Base-by-base conservation (phyloP, 2,888 invertebrate genomes). In the Melieria crassipennis region DNA sequence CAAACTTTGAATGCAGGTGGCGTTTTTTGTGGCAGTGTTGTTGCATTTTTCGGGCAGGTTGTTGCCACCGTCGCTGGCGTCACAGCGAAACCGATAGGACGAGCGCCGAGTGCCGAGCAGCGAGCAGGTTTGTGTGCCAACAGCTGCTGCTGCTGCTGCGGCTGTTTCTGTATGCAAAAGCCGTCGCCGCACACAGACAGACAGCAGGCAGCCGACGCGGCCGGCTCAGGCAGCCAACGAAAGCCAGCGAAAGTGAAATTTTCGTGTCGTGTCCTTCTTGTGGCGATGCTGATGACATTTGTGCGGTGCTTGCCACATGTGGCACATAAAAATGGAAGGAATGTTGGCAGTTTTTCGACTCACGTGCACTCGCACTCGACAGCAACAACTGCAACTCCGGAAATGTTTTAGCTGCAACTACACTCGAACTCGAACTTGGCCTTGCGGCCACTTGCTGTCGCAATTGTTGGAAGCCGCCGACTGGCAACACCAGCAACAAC, bases 161-260 rank as follows among this genome's bases (percentile, higher is more conserved):
- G 46, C 82, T 80, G 76, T 77, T 84, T 84, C 80, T 78, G 85
- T 82, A 84, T 84, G 83, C 84, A 83, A 83, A 83, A 80, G 82
- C 82, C 79, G 82, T 80, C 79, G 76, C 80, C 71, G 73, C 77
- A 78, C 72, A 76, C 61, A 72, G 64, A 76, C 61, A 72, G 64
- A 55, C 61, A 47, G 46, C 7, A 62, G 80, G 52, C 30, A 30
- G 30, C 30, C 30, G 30, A 30, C 30, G 30, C 2, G 2, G 1
- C 30, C 30, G 30, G 2, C 30, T 30, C 30, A 30, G 2, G 30
- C 3, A 30, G 30, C 30, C 30, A 30, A 30, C 30, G 30, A 30
- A 30, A 30, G 30, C 30, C 30, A 30, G 30, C 30, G 30, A 30
- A 30, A 30, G 30, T 30, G 30, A 30, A 30, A 30, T 30, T 30